Evolutionary conservation across 2,888 invertebrate species (phyloP).

Genomic region (Omphaloscelis lunosa): DNA sequence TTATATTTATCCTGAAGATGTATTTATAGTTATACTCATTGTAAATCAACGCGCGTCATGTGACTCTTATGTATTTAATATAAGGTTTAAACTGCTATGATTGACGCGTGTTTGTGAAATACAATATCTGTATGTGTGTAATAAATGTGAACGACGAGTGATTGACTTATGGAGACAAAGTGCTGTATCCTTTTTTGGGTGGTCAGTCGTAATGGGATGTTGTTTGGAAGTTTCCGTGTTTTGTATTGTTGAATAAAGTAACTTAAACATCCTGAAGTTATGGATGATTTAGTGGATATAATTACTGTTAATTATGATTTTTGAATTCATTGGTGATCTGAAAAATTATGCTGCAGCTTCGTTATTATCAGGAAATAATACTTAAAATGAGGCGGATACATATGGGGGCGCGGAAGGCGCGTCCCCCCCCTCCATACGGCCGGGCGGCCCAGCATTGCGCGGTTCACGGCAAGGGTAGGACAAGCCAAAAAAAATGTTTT

Average conservation of each 20-base stretch:
- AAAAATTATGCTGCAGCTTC: neutral
- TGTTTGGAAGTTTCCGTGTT: conserved; percentile 36
- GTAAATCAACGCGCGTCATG: no score
- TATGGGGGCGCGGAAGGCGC: no score
- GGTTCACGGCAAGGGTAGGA: no score
- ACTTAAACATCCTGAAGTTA: conserved; percentile 21
- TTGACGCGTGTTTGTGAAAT: neutral
- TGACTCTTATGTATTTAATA: neutral
- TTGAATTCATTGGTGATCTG: neutral
- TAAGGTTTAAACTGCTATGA: conserved; percentile 9
- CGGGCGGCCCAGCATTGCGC: no score
- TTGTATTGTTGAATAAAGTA: conserved; percentile 1
- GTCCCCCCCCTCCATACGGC: no score
- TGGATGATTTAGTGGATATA: neutral
- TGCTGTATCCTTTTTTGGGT: conserved; percentile 49
- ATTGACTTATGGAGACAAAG: conserved; percentile 47
- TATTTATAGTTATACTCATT: conserved; percentile 20
- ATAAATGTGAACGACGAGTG: conserved; percentile 34
- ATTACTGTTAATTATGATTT: neutral
- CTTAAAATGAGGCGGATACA: no score
- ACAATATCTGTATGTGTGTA: neutral
- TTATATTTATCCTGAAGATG: conserved; percentile 54
- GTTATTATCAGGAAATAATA: neutral
- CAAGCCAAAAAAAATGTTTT: no score
- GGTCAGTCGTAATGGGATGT: conserved; percentile 24